A percentile compares a stretch with the other conserved stretches of the same genome.
Conservation (phyloP, 2,113 vertebrate species). For the Ochotona curzoniae region DNA sequence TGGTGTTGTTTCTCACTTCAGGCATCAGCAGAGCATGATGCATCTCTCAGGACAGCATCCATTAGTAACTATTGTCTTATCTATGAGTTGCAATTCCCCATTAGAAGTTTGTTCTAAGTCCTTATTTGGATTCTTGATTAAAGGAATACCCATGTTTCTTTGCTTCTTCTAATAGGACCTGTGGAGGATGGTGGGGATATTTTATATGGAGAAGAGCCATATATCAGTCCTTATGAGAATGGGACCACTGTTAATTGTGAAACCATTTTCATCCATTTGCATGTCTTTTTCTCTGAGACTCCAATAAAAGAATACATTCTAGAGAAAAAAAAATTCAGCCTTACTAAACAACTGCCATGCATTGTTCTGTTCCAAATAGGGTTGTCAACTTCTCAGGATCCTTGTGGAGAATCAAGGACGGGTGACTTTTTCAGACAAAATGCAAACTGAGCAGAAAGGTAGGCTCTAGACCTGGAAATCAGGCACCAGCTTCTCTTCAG, state of each 20-base stretch:
- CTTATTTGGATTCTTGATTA: background rate
- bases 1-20: background rate
- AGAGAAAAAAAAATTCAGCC: rapidly evolving
- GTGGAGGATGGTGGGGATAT: background rate
- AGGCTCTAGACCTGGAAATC: background rate
- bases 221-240: background rate
- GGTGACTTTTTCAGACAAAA: constrained; percentile 87
- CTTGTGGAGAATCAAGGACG: constrained; percentile 95
- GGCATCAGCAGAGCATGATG: background rate
- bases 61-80: no score
- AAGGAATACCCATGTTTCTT: background rate
- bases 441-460: constrained; percentile 95
- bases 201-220: background rate
- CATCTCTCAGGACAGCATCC: background rate
- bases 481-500: background rate
- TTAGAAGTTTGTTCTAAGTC: background rate
- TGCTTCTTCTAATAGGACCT: background rate
- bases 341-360: background rate
- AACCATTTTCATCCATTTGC: background rate
- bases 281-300: background rate
- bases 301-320: background rate
- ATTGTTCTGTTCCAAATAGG: background rate
- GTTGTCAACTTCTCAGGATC: constrained; percentile 88
- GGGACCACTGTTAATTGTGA: background rate
- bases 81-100: background rate